Evolutionary conservation across 1,140 invertebrate species (phyloP).

Genomic region (Phymastichus coffea): DNA sequence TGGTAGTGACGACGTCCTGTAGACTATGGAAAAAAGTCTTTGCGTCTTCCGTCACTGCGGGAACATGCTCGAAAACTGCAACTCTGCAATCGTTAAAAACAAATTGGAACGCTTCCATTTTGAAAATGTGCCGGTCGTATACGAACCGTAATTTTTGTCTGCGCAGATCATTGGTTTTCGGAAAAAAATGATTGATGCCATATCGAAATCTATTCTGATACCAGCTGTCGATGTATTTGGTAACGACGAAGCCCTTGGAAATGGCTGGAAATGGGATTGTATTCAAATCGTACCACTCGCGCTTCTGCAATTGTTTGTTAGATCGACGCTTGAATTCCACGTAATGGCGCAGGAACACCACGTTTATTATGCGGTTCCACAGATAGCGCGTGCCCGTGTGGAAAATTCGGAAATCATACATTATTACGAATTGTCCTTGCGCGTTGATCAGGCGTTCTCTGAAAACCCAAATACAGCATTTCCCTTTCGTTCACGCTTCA

Average conservation of each 20-base stretch:
- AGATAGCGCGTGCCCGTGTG: conserved; percentile 66
- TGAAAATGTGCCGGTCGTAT: too few species aligned
- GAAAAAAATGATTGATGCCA: conserved; percentile 56
- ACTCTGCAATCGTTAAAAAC: conserved; percentile 63
- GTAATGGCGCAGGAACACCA: conserved; percentile 69
- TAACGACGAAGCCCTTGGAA: conserved; percentile 54
- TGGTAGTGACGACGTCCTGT: conserved; percentile 28
- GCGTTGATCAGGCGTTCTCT: conserved; percentile 70
- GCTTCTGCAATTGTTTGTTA: conserved; percentile 38
- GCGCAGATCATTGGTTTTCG: conserved; percentile 64
- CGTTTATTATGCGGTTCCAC: conserved; percentile 75
- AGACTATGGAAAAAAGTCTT: conserved; percentile 42
- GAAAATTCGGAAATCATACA: conserved; percentile 69
- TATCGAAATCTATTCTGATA: conserved; percentile 60
- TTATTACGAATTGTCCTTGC: conserved; percentile 66
- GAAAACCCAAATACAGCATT: too few species aligned
- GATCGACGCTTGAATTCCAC: conserved; percentile 39
- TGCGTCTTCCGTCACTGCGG: conserved; percentile 62
- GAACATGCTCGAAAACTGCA: conserved; percentile 70
- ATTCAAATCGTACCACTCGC: conserved; percentile 66
- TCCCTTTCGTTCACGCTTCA: too few species aligned
- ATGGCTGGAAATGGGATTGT: conserved; percentile 70
- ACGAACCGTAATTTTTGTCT: conserved; percentile 40
- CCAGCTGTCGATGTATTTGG: conserved; percentile 66
- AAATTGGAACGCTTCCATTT: background rate